Conservation (phyloP, 1,140 invertebrate genomes). For the Idris sp. region DNA sequence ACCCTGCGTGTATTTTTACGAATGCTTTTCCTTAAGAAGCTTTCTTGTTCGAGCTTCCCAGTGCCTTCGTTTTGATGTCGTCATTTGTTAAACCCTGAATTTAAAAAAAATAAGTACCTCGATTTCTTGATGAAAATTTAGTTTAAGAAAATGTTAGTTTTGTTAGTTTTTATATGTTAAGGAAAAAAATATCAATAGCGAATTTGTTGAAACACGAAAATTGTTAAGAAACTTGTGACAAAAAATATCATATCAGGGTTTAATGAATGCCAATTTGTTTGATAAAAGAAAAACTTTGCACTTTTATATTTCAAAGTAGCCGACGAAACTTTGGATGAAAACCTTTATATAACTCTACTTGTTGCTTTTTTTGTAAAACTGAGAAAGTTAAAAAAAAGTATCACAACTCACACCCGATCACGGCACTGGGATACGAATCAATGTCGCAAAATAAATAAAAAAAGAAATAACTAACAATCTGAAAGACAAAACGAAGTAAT, state of each 20-base stretch:
- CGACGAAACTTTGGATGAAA: constrained; percentile 30
- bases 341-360: constrained; percentile 33
- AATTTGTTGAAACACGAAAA: too few species aligned
- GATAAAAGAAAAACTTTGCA: constrained; percentile 62
- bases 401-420: constrained; percentile 27
- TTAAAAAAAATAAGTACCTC: background rate
- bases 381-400: constrained; percentile 20
- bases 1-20: constrained; percentile 43
- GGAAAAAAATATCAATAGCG: too few species aligned
- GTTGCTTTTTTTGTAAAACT: constrained; percentile 43
- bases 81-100: constrained; percentile 39
- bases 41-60: constrained; percentile 58
- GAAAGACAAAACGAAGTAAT: constrained; percentile 15
- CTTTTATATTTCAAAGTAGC: constrained; percentile 60
- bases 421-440: constrained; percentile 55
- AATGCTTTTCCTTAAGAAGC: constrained; percentile 54
- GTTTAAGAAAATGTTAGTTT: too few species aligned
- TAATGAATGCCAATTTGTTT: constrained; percentile 43
- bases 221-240: constrained; percentile 10
- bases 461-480: constrained; percentile 7
- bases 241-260: constrained; percentile 36
- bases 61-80: constrained; percentile 57
- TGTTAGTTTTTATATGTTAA: too few species aligned
- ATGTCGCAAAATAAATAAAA: constrained; percentile 16
- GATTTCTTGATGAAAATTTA: constrained; percentile 3